Percentiles rank a stretch among this genome's conserved stretches.
Conservation (phyloP, 1,140 invertebrate genomes). For the Solenopsis fugax region DNA sequence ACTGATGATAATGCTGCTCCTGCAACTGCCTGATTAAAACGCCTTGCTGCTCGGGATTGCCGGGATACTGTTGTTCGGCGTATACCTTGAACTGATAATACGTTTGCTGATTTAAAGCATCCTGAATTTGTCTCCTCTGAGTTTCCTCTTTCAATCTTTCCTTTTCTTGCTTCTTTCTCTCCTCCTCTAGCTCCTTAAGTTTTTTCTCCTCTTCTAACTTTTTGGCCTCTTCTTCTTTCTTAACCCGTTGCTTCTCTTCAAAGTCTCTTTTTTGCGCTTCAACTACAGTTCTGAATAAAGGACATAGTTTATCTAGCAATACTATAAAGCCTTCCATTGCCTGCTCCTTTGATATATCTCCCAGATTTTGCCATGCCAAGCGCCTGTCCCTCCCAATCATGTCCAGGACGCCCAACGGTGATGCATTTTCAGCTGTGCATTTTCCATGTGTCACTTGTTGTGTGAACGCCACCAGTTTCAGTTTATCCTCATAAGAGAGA, state of each 20-base stretch:
- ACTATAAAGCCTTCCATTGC: constrained; percentile 97
- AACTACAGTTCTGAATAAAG: constrained; percentile 95
- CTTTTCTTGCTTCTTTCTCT: constrained; percentile 88
- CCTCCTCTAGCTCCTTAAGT: constrained; percentile 89
- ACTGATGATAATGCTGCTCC: constrained; percentile 99
- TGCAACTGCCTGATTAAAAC: constrained; percentile 96
- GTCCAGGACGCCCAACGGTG: constrained; percentile 96
- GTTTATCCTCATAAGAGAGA: constrained; percentile 96
- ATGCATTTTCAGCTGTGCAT: constrained; percentile 90
- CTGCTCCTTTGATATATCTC: constrained; percentile 93
- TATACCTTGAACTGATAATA: constrained; percentile 97
- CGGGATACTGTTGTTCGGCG: constrained; percentile 98
- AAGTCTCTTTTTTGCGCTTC: constrained; percentile 96
- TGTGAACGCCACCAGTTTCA: constrained; percentile 96
- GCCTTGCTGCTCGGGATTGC: constrained; percentile 97
- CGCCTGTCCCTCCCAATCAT: constrained; percentile 97
- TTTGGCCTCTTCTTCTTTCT: constrained; percentile 86
- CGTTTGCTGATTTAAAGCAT: constrained; percentile 98
- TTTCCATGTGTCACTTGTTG: constrained; percentile 97
- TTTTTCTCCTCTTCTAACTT: constrained; percentile 86
- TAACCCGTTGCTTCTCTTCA: constrained; percentile 91
- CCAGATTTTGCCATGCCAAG: constrained; percentile 96
- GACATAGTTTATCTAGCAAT: constrained; percentile 94
- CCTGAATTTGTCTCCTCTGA: constrained; percentile 94
- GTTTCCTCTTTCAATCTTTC: constrained; percentile 88